Percentiles rank a stretch among this genome's conserved stretches.
Evolutionary conservation across 2,888 invertebrate species (phyloP).

Genomic region (Coelopa pilipes): DNA sequence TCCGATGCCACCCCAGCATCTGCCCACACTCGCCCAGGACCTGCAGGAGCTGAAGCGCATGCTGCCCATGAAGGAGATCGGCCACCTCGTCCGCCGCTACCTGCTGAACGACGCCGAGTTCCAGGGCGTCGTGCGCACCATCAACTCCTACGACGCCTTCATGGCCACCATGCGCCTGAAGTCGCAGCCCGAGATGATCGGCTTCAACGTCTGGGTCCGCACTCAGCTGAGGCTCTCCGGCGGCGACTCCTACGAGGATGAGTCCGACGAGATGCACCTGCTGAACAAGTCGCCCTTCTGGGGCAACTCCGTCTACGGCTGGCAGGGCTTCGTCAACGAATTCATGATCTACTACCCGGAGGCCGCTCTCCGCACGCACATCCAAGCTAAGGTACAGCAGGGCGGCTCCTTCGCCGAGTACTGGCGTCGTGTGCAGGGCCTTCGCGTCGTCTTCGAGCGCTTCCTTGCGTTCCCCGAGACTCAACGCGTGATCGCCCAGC

Average conservation of each 20-base stretch:
- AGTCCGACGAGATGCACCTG: slow-evolving; percentile 45
- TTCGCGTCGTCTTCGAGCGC: slow-evolving; percentile 58
- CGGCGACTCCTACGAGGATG: slow-evolving; percentile 49
- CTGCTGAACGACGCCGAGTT: slow-evolving; percentile 59
- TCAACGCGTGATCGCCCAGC: slow-evolving; percentile 46
- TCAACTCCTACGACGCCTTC: slow-evolving; percentile 53
- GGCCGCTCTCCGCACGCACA: slow-evolving; percentile 50
- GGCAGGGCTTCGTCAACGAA: slow-evolving; percentile 60
- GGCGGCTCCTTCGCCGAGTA: slow-evolving; percentile 57
- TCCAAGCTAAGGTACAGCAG: slow-evolving; percentile 52
- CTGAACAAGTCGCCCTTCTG: slow-evolving; percentile 52
- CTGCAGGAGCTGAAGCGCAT: slow-evolving; percentile 40
- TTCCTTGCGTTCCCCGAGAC: slow-evolving; percentile 51
- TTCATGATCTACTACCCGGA: slow-evolving; percentile 54
- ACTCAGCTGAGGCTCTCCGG: slow-evolving; percentile 51
- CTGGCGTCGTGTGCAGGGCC: slow-evolving; percentile 48
- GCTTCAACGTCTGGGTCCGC: slow-evolving; percentile 53
- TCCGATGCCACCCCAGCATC: slow-evolving; percentile 23
- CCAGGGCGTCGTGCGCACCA: slow-evolving; percentile 57
- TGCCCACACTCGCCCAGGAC: slow-evolving; percentile 43
- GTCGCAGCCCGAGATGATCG: slow-evolving; percentile 57
- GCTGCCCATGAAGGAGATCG: slow-evolving; percentile 47
- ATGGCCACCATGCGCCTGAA: slow-evolving; percentile 51
- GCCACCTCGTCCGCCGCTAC: slow-evolving; percentile 53
- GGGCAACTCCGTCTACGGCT: slow-evolving; percentile 55